phyloP scores from a whole-genome alignment of 2,888 invertebrate species.

The Nasonovia ribisnigri region DNA sequence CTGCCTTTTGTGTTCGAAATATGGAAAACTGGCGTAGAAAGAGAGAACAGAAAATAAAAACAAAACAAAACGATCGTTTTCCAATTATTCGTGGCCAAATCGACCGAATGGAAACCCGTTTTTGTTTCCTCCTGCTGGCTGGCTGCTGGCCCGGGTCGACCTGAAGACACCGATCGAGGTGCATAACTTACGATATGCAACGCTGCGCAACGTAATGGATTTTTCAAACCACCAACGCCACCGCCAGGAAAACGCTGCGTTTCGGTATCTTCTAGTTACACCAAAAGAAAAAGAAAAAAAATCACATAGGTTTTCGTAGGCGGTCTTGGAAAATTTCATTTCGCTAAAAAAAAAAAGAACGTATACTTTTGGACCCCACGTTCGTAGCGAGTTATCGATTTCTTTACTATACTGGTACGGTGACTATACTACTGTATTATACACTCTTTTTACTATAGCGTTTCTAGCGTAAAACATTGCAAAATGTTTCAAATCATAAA shows the following conservation, averaged over 20 bases:
- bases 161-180: constrained; percentile 42
- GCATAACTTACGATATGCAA: constrained; percentile 52
- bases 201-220: constrained; percentile 56
- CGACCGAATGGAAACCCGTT: constrained; percentile 32
- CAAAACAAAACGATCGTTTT: constrained; percentile 41
- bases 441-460: constrained; percentile 17
- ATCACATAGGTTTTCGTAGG: background rate
- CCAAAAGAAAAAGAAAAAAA: constrained; percentile 12
- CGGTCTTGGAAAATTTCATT: constrained; percentile 8
- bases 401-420: background rate
- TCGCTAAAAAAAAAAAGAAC: background rate
- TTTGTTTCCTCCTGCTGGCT: background rate
- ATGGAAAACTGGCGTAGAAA: background rate
- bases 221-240: constrained; percentile 21
- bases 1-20: constrained; percentile 1
- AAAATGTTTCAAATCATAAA: constrained; percentile 31
- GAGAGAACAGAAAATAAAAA: background rate
- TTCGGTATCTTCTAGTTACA: background rate
- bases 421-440: background rate
- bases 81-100: constrained; percentile 33
- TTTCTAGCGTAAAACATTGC: constrained; percentile 32
- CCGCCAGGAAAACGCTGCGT: background rate
- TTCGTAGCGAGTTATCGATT: constrained; percentile 51
- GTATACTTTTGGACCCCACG: constrained; percentile 25
- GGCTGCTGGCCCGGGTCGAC: constrained; percentile 11